Evolutionary conservation across 2,888 invertebrate species (phyloP), one percentile per base, ranked within the genome.

Genomic region (Apodemia mormo): DNA sequence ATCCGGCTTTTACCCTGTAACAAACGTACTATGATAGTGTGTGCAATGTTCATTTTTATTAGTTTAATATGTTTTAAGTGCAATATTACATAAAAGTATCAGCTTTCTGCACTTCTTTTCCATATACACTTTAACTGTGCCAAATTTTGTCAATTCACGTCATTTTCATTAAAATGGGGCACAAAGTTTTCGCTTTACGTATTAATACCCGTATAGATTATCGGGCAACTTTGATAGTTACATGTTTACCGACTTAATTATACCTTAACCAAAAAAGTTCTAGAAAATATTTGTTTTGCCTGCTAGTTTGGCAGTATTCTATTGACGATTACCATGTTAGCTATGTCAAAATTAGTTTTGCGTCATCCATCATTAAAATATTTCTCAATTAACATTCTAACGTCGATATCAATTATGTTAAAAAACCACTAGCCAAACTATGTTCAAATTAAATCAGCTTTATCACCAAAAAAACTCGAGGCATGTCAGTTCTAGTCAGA

Each of bases 401-500:
- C 56, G 67, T 69, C 65, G 67, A 61, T 68, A 73, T 70, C 69
- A 70, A 71, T 71, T 69, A 76, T 68, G 72, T 67, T 67, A 69
- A 75, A 76, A 76, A 76, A 76, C 72, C 67, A 58, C 69, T 70
- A 69, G 66, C 73, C 69, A 70, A 66, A 67, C 67, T 71, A 70
- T 52, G 66, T 74, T 75, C 70, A 73, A 76, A 76, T 74, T 74
- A 75, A 75, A 75, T 73, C 70, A 72, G 70, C 68, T 72, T 72
- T 73, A 65, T 70, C 67, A 68, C 71, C 72, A 73, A 73, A 76
- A 75, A 76, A 72, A 37, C 45, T 56, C 69, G 71, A 72, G 70
- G 33, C 73, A 73, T 71, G 75, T 73, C 74, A 70, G 70, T 68
- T 70, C 56, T 68, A 82, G 80, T 82, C 81, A 83, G 83, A 86